Evolutionary conservation across 2,888 invertebrate genomes (phyloP).

Genomic region (Orgyia antiqua): DNA sequence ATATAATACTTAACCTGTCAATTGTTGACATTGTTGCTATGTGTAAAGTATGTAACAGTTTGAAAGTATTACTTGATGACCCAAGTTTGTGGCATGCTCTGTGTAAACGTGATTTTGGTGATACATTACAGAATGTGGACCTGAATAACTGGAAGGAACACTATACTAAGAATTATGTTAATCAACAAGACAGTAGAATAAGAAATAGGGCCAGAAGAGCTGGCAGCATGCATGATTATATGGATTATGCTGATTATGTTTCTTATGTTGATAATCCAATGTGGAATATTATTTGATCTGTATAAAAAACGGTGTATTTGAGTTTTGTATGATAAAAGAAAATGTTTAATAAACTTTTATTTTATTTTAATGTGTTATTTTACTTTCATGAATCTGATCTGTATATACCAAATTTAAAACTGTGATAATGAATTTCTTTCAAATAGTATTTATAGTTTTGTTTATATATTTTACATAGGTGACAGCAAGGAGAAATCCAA

Average conservation of each 20-base stretch:
- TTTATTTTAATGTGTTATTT: not conserved
- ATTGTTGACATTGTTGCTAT: constrained; percentile 45
- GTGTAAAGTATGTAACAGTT: constrained; percentile 45
- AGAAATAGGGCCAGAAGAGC: constrained; percentile 20
- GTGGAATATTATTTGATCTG: constrained; percentile 42
- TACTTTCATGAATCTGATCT: not conserved
- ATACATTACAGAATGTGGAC: constrained; percentile 17
- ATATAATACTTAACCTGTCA: constrained; percentile 45
- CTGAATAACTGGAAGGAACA: constrained; percentile 42
- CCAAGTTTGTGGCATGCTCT: constrained; percentile 57
- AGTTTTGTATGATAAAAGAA: not conserved
- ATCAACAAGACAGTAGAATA: constrained; percentile 25
- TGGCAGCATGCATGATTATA: constrained; percentile 49
- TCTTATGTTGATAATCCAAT: constrained; percentile 60
- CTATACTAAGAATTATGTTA: constrained; percentile 41
- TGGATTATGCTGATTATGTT: constrained; percentile 54
- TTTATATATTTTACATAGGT: constrained; percentile 49
- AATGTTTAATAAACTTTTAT: constrained; percentile 2
- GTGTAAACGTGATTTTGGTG: constrained; percentile 48
- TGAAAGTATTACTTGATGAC: constrained; percentile 41
- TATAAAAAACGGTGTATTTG: not conserved
- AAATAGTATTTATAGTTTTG: not conserved
- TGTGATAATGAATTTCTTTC: too few relatives aligned
- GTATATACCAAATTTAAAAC: too few relatives aligned
- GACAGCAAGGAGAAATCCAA: constrained; percentile 51